A percentile compares a stretch with the other conserved stretches of the same genome.
phyloP scores from a whole-genome alignment of 2,113 vertebrate species.

The Suncus etruscus region DNA sequence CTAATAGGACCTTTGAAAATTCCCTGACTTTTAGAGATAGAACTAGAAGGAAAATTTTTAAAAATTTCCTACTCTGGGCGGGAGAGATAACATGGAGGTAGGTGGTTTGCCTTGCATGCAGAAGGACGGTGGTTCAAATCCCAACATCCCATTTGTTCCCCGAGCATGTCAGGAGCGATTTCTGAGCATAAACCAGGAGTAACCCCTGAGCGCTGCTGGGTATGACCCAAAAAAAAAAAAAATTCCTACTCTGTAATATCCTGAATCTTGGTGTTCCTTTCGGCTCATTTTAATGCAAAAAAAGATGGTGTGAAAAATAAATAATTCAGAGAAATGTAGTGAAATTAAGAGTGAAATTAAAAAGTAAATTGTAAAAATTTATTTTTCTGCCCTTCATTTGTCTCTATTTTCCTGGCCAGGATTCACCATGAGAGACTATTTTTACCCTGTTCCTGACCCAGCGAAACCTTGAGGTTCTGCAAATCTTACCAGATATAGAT shows the following conservation, averaged over 20 bases:
- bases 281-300: background rate
- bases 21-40: too few species aligned
- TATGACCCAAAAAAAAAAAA: background rate
- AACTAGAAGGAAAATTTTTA: too few species aligned
- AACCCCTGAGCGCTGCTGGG: too few species aligned
- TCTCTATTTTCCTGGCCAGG: slow-evolving; percentile 66
- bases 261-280: too few species aligned
- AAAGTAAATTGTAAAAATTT: slow-evolving; percentile 69
- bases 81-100: too few species aligned
- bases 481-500: slow-evolving; percentile 79
- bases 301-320: background rate
- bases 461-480: slow-evolving; percentile 83
- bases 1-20: background rate
- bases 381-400: slow-evolving; percentile 55
- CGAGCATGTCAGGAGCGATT: too few species aligned
- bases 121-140: too few species aligned
- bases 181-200: too few species aligned
- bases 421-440: slow-evolving; percentile 75
- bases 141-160: too few species aligned
- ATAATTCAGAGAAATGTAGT: slow-evolving; percentile 35
- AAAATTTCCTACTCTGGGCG: background rate
- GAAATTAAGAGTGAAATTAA: slow-evolving; percentile 64
- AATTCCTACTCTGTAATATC: background rate
- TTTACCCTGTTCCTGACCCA: slow-evolving; percentile 78
- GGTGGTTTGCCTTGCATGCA: too few species aligned